These are phyloP conservation scores for Anhinga rufa DNA, from an alignment of 2,113 vertebrate genomes.

Conservation along the genomic window DNA sequence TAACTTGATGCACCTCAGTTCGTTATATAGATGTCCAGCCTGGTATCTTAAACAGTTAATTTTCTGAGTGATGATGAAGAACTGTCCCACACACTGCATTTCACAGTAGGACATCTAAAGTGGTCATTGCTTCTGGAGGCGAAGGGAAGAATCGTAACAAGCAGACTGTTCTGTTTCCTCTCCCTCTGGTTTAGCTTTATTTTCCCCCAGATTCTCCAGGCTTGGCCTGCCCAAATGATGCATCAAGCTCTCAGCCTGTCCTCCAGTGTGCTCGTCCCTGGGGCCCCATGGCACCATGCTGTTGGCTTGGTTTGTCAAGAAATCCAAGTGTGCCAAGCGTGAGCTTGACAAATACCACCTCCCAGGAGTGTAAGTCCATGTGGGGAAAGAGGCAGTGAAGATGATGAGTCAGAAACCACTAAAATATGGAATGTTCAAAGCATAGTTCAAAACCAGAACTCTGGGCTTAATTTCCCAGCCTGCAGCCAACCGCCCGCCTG, in stretches of 20 bases:
- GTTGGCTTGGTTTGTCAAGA: background rate
- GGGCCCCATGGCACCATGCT: background rate
- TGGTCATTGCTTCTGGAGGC: background rate
- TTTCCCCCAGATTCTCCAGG: background rate
- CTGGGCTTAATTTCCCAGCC: background rate
- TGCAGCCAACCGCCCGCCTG: background rate
- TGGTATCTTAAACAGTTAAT: background rate
- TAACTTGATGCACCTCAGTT: background rate
- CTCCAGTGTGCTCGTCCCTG: background rate
- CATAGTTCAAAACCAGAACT: background rate
- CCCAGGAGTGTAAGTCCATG: background rate
- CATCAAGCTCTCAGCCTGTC: background rate
- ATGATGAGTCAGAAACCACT: background rate
- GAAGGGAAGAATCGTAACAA: background rate
- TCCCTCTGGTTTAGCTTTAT: background rate
- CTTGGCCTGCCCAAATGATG: background rate
- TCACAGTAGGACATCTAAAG: background rate
- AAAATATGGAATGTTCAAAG: background rate
- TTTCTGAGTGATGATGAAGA: background rate
- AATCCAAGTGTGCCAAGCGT: background rate
- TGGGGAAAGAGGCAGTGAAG: background rate
- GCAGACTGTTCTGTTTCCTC: background rate
- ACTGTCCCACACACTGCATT: background rate
- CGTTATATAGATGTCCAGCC: accelerated
- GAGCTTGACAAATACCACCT: background rate